Conservation (phyloP, 2,113 vertebrate genomes). For the Xerus inauris region DNA sequence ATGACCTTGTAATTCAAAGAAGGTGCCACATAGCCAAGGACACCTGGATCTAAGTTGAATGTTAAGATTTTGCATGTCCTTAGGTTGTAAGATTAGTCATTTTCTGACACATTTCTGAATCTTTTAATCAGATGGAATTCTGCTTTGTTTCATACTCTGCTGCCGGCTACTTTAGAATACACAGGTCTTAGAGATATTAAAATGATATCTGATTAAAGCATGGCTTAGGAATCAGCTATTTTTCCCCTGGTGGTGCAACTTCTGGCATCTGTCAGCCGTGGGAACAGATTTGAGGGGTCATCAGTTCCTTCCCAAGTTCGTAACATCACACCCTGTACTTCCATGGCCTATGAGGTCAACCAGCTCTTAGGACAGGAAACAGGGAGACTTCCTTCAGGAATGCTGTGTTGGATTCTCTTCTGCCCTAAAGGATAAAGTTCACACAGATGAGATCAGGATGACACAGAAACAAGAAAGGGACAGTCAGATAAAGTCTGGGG, state of each 20-base stretch:
- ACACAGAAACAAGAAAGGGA: not conserved
- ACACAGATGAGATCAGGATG: not conserved
- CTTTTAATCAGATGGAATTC: not conserved
- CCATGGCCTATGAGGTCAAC: not conserved
- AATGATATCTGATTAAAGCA: not conserved
- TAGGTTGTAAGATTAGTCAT: not conserved
- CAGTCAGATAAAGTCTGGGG: not conserved
- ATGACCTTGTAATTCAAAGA: not conserved
- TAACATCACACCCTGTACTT: not conserved
- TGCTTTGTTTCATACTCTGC: not conserved
- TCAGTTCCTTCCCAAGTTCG: constrained; percentile 24
- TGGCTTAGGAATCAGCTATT: not conserved
- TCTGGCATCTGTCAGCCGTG: not conserved
- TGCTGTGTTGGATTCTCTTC: not conserved
- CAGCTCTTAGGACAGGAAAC: not conserved
- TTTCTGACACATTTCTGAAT: not conserved
- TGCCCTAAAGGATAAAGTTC: not conserved
- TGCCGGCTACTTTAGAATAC: not conserved
- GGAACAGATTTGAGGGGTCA: not conserved
- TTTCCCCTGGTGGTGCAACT: not conserved
- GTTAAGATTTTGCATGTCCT: not conserved
- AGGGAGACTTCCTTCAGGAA: constrained; percentile 31
- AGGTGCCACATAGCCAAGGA: not conserved
- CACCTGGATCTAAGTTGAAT: not conserved
- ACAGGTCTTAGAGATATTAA: not conserved